A percentile compares a stretch with the other conserved stretches of the same genome.
These are phyloP conservation scores for Oreochromis niloticus DNA, from an alignment of 2,113 vertebrate species.

Conservation along the genomic window DNA sequence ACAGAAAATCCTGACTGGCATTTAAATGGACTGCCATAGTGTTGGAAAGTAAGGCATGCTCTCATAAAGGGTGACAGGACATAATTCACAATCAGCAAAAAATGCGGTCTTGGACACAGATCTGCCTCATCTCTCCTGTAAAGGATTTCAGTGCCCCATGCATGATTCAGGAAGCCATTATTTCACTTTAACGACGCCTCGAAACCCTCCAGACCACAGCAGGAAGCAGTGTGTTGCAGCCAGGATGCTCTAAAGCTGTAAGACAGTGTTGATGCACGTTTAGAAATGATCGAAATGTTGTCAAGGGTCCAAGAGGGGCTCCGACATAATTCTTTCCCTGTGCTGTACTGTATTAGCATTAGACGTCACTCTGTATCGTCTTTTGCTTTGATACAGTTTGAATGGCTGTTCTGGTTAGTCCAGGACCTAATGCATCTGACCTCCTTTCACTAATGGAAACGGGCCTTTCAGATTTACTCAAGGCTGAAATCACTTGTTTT, in stretches of 20 bases:
- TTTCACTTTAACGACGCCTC: conserved; percentile 50
- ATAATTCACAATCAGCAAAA: conserved; percentile 34
- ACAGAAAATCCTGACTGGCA: conserved; percentile 1
- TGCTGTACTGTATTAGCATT: conserved; percentile 10
- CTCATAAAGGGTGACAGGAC: conserved; percentile 33
- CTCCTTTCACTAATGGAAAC: conserved; percentile 70
- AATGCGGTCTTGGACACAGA: conserved; percentile 25
- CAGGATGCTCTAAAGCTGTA: conserved; percentile 4
- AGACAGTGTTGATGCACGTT: neutral
- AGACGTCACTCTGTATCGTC: conserved; percentile 8
- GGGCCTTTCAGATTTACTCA: conserved; percentile 66
- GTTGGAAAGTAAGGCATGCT: conserved; percentile 6
- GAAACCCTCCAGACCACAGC: conserved; percentile 19
- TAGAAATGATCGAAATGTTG: conserved; percentile 9
- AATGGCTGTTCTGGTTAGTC: conserved; percentile 40
- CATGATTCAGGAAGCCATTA: conserved; percentile 61
- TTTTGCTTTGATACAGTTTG: conserved; percentile 33
- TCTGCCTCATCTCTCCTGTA: conserved; percentile 47
- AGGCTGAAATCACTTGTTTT: conserved; percentile 70
- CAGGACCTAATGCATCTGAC: conserved; percentile 64
- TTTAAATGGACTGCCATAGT: conserved; percentile 1
- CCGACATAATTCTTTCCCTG: neutral
- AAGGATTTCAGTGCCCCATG: conserved; percentile 50
- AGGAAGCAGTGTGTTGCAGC: conserved; percentile 23
- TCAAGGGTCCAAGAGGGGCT: neutral